Percentiles rank a stretch among this genome's conserved stretches.
phyloP scores from a whole-genome alignment of 2,888 invertebrate species.

The Aproaerema taeniolella region DNA sequence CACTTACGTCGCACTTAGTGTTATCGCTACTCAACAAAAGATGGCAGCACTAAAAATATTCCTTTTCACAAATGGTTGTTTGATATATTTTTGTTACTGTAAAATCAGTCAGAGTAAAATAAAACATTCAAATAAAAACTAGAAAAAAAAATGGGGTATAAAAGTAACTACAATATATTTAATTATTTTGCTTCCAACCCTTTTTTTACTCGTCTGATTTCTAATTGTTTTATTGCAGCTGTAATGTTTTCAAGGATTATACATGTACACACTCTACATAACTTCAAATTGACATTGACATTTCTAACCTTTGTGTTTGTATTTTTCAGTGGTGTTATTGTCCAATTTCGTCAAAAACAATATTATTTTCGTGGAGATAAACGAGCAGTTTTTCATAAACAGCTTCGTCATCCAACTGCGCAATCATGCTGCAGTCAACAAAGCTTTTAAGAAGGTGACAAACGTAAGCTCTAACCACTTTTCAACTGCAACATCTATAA shows the following conservation, averaged over 20 bases:
- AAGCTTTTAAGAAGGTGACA: conserved; percentile 2
- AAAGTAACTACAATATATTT: too few relatives aligned
- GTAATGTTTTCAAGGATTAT: not conserved
- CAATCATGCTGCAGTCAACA: conserved; percentile 5
- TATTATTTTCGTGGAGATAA: too few relatives aligned
- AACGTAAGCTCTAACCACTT: not conserved
- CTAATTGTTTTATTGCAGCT: not conserved
- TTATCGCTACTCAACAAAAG: conserved; percentile 1
- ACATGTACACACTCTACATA: too few relatives aligned
- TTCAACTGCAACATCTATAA: not conserved
- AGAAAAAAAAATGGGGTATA: too few relatives aligned
- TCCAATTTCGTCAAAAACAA: too few relatives aligned
- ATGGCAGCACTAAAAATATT: not conserved
- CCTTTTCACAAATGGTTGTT: not conserved
- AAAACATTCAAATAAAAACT: too few relatives aligned
- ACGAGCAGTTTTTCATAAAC: not conserved
- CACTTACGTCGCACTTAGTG: too few relatives aligned
- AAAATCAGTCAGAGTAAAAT: too few relatives aligned
- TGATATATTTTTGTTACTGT: too few relatives aligned
- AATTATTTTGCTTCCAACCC: not conserved
- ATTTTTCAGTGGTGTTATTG: too few relatives aligned
- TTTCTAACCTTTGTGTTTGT: too few relatives aligned
- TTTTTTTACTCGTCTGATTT: not conserved
- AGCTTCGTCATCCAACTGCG: not conserved
- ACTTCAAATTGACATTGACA: too few relatives aligned